Percentiles rank a stretch among this genome's conserved stretches.
phyloP scores from a whole-genome alignment of 2,113 vertebrate species.

The Hippopotamus amphibius region DNA sequence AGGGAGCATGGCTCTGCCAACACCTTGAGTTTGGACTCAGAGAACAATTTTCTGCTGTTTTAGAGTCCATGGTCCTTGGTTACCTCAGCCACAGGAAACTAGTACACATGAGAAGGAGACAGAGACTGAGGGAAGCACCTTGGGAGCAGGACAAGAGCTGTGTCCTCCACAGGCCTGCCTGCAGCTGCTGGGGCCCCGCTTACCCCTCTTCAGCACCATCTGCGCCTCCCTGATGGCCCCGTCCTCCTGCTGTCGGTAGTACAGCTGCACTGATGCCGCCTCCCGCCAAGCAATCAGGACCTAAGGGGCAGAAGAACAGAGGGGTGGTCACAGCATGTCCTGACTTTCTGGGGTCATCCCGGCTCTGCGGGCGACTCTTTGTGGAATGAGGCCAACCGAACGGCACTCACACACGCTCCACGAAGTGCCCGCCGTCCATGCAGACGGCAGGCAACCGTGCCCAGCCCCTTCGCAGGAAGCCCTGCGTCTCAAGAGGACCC shows the following conservation, averaged over 20 bases:
- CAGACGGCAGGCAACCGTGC: background rate
- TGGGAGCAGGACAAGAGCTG: background rate
- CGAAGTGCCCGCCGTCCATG: accelerated
- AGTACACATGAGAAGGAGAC: background rate
- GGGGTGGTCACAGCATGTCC: accelerated
- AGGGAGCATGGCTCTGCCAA: accelerated
- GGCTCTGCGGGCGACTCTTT: accelerated
- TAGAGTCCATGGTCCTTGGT: background rate
- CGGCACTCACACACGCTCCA: accelerated
- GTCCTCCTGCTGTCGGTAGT: conserved; percentile 83
- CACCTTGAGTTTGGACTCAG: background rate
- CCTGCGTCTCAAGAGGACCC: background rate
- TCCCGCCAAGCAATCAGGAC: conserved; percentile 89
- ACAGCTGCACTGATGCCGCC: conserved; percentile 57
- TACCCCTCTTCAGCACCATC: conserved; percentile 86
- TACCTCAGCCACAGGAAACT: background rate
- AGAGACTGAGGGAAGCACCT: background rate
- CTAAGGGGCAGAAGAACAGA: conserved; percentile 58
- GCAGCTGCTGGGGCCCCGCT: background rate
- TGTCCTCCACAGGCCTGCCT: background rate
- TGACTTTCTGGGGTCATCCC: background rate
- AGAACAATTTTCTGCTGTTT: background rate
- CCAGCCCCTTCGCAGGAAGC: background rate
- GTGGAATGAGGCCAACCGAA: accelerated
- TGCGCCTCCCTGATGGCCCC: conserved; percentile 83